These are phyloP conservation scores for Anthopleura sola DNA, from an alignment of 64 coral and sea anemone genomes.

Conservation along the genomic window DNA sequence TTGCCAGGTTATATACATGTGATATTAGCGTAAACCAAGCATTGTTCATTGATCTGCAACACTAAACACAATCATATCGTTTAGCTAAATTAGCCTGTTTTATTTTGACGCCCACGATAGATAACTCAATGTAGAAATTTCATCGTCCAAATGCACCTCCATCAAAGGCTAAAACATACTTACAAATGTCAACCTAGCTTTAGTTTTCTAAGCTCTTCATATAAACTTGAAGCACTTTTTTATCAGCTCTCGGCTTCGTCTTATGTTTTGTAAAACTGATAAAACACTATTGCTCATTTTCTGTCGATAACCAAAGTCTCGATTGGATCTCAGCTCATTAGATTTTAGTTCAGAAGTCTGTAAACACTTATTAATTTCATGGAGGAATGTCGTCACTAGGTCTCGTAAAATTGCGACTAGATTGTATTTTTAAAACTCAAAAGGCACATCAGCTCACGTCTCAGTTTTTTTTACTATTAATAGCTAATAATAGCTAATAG, in stretches of 20 bases:
- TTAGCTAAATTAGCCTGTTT: too few relatives aligned
- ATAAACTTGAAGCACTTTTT: background rate
- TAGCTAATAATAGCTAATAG: too few relatives aligned
- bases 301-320: background rate
- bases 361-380: background rate
- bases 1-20: too few relatives aligned
- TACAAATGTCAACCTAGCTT: background rate
- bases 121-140: background rate
- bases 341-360: background rate
- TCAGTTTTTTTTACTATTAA: too few relatives aligned
- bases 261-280: slow-evolving; percentile 8
- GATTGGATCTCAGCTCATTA: background rate
- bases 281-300: background rate
- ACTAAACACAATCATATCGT: too few relatives aligned
- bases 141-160: background rate
- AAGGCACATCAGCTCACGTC: background rate
- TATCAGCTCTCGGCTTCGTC: background rate
- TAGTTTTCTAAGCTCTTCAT: background rate
- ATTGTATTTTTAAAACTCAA: background rate
- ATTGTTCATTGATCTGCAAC: too few relatives aligned
- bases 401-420: background rate
- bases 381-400: background rate
- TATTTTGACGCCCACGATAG: background rate
- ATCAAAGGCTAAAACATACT: background rate
- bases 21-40: too few relatives aligned